Conservation (phyloP, 2,113 vertebrate species). For the Apaloderma vittatum region DNA sequence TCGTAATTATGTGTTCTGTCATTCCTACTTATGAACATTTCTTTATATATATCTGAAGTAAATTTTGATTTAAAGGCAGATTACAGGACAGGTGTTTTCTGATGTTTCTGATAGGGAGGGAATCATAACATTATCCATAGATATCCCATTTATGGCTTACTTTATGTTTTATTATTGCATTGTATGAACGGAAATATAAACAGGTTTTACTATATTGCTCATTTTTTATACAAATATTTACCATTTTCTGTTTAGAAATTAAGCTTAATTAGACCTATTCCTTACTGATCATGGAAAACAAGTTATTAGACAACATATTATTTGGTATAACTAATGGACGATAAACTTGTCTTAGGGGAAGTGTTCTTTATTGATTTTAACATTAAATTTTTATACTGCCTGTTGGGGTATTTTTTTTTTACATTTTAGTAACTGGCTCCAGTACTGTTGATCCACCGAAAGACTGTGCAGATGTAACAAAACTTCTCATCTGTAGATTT, state of each 20-base stretch:
- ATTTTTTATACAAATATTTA: background rate
- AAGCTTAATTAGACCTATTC: background rate
- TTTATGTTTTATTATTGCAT: background rate
- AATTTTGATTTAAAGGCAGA: background rate
- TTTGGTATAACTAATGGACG: background rate
- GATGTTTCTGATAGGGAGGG: background rate
- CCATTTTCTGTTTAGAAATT: background rate
- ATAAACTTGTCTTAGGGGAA: background rate
- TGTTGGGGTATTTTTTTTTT: background rate
- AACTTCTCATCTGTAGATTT: background rate
- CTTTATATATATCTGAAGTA: background rate
- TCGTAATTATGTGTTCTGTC: background rate
- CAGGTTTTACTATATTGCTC: background rate
- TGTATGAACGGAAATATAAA: background rate
- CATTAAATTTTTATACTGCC: background rate
- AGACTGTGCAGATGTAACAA: background rate
- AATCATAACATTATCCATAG: background rate
- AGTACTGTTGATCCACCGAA: background rate
- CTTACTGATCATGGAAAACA: background rate
- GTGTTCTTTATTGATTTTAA: background rate
- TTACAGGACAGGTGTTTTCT: background rate
- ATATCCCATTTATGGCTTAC: background rate
- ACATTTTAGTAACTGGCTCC: background rate
- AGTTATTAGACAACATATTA: background rate
- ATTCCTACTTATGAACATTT: background rate